Percentiles rank a stretch among this genome's conserved stretches.
phyloP scores from a whole-genome alignment of 2,888 invertebrate genomes.

The Oasisia sp. region DNA sequence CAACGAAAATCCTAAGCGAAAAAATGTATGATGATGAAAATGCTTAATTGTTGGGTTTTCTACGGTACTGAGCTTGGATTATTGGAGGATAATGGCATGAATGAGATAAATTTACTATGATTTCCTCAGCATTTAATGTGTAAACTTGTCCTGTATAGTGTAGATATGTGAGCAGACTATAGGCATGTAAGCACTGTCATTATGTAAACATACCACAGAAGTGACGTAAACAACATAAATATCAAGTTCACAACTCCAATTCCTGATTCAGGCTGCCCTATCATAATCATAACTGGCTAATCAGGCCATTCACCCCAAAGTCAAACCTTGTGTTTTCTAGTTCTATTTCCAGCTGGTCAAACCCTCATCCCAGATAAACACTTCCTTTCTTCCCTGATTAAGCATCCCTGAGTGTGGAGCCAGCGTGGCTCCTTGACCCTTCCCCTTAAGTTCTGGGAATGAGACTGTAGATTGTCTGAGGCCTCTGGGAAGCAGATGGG shows the following conservation, averaged over 20 bases:
- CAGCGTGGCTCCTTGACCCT: not conserved
- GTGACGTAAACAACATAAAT: not conserved
- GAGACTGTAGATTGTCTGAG: constrained; percentile 8
- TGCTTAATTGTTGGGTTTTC: too few species aligned
- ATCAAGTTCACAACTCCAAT: not conserved
- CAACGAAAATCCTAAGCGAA: too few species aligned
- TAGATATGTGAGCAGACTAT: not conserved
- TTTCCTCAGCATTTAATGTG: not conserved
- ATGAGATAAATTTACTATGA: too few species aligned
- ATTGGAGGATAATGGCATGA: too few species aligned
- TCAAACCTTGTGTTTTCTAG: too few species aligned
- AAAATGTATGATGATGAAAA: too few species aligned
- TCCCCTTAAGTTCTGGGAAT: not conserved
- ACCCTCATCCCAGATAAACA: not conserved
- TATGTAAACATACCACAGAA: not conserved
- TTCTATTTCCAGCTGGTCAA: not conserved
- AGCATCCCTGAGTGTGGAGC: not conserved
- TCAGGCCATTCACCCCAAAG: too few species aligned
- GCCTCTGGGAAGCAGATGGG: constrained; percentile 13
- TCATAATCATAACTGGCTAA: not conserved
- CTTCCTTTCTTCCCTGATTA: constrained; percentile 17
- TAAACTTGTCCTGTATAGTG: not conserved
- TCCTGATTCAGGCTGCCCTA: too few species aligned
- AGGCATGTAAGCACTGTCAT: not conserved
- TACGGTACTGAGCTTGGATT: too few species aligned